Base-by-base conservation (phyloP, 1,140 invertebrate species). In the Formica exsecta region DNA sequence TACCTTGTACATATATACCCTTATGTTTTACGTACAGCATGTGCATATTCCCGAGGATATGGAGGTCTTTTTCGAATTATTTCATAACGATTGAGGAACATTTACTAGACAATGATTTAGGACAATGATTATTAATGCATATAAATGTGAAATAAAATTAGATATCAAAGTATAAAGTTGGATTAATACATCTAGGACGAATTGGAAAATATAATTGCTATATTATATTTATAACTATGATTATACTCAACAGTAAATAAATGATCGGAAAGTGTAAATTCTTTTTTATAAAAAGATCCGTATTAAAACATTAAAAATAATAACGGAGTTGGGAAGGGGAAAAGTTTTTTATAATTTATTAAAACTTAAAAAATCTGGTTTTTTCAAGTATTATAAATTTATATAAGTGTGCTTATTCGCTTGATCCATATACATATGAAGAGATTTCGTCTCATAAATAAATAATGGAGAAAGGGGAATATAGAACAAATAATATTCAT, bases 1-100 rank as follows among this genome's bases (percentile, higher is more conserved):
- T 87, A 65, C 38, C 81, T 83, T 83, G 88, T 90, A 90, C 66
- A 90, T 90, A 90, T 80, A 88, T 75, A 89, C 48, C 64, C 51
- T 89, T 59, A 89, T 57, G 48, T 80, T 61, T 73, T 79, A n/a
- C 68, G 59, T 62, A 75, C 77, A 77, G 83, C 89, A 90, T 90
- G 83, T 64, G 86, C 76, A 87, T 87, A 79, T 79, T 88, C 32
- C 80, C 51, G 29, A 54, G 36, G 36, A 54, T 32, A 32, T 59
- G 38, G 44, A 75, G 51, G 32, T 59, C 44, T 61, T 66, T 80
- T 66, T 3, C 22, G n/a, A 81, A 44, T 71, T 32, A 19, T 70
- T 22, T 11, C 38, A 32, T 29, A 81, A 38, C 32, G 13, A 59
- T 73, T 59, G 48, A 41, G 29, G 44, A 51, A 22, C 22, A 32